Evolutionary conservation across 1,140 invertebrate species (phyloP).

Genomic region (Drosophila nebulosa): DNA sequence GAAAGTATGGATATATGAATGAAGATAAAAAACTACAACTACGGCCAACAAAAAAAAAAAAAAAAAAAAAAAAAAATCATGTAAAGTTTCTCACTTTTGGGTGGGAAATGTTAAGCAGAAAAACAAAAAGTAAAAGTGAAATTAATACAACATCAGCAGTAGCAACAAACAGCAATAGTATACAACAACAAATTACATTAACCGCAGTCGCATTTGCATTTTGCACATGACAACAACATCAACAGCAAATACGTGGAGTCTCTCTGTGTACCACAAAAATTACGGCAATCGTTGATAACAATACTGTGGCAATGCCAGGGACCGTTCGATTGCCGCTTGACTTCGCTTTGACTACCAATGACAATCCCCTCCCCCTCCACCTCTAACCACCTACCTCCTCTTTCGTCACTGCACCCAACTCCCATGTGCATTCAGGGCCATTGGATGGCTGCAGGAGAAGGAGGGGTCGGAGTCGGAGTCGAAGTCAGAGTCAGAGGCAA

Average conservation of each 20-base stretch:
- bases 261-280: slow-evolving; percentile 18
- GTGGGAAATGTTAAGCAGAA: slow-evolving; percentile 77
- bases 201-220: slow-evolving; percentile 65
- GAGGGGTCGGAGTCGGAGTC: too few species aligned
- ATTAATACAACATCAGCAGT: slow-evolving; percentile 53
- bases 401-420: slow-evolving; percentile 15
- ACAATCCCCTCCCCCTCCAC: slow-evolving; percentile 10
- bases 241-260: slow-evolving; percentile 2
- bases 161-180: too few species aligned
- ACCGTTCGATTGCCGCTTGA: slow-evolving; percentile 38
- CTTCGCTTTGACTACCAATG: slow-evolving; percentile 46
- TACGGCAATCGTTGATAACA: slow-evolving; percentile 54
- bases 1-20: slow-evolving; percentile 45
- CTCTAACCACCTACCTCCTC: neutral
- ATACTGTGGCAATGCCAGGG: slow-evolving; percentile 17
- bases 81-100: slow-evolving; percentile 71
- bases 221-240: slow-evolving; percentile 54
- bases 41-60: slow-evolving; percentile 21
- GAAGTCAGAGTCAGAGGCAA: neutral
- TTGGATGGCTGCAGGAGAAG: neutral
- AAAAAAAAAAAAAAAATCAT: slow-evolving; percentile 43
- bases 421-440: slow-evolving; percentile 30
- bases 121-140: slow-evolving; percentile 70
- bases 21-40: neutral
- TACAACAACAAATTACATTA: slow-evolving; percentile 52